phyloP scores from a whole-genome alignment of 2,797 vertebrate genomes.

The Sebastes goodei region DNA sequence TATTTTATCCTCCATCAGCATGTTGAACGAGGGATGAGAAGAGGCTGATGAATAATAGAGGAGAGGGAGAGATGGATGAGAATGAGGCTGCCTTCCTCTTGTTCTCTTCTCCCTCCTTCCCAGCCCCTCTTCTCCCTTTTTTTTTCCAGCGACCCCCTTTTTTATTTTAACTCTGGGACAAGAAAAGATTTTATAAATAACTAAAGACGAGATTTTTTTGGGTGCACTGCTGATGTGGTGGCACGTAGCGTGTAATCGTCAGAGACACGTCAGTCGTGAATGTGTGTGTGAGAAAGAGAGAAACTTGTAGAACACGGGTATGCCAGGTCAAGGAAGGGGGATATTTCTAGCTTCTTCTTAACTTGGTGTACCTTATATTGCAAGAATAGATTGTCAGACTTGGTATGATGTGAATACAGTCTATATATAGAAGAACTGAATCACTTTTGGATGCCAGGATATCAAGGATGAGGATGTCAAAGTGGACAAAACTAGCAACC shows the following conservation, averaged over 20 bases:
- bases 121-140: neutral
- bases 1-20: conserved; percentile 75
- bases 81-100: conserved; percentile 58
- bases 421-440: neutral
- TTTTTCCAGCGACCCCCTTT: conserved; percentile 15
- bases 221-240: conserved; percentile 49
- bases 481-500: neutral
- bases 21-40: conserved; percentile 60
- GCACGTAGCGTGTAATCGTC: conserved; percentile 36
- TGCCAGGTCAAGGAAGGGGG: neutral
- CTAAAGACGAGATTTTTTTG: conserved; percentile 56
- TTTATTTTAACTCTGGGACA: conserved; percentile 45
- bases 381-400: neutral
- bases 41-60: conserved; percentile 78
- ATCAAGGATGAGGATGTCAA: neutral
- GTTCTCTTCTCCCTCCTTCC: conserved; percentile 11
- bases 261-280: conserved; percentile 41
- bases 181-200: conserved; percentile 75
- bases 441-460: neutral
- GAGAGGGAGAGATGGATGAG: conserved; percentile 73
- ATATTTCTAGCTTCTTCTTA: neutral
- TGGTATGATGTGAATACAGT: neutral
- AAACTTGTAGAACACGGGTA: conserved; percentile 19
- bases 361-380: neutral
- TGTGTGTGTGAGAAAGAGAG: conserved; percentile 4